Percentiles rank a stretch among this genome's conserved stretches.
Evolutionary conservation across 2,113 vertebrate genomes (phyloP).

Genomic region (Bos taurus): ARS-UCD2.0 NC_037348.1:19180501-19181000

Average conservation of each 20-base stretch:
- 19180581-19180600: not conserved
- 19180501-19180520: accelerated
- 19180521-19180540: accelerated
- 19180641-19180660: not conserved
- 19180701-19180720: not conserved
- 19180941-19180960: not conserved
- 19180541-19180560: accelerated
- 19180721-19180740: not conserved
- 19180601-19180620: not conserved
- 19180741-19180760: not conserved
- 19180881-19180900: not conserved
- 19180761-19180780: no score
- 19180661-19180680: not conserved
- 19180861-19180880: not conserved
- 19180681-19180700: not conserved
- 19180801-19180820: not conserved
- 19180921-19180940: not conserved
- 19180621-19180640: not conserved
- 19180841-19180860: not conserved
- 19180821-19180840: not conserved
- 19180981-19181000: not conserved
- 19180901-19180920: not conserved
- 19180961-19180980: not conserved
- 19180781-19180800: not conserved
- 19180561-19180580: not conserved